phyloP scores from a whole-genome alignment of 2,797 vertebrate genomes.

The Meriones psammophilus region DNA sequence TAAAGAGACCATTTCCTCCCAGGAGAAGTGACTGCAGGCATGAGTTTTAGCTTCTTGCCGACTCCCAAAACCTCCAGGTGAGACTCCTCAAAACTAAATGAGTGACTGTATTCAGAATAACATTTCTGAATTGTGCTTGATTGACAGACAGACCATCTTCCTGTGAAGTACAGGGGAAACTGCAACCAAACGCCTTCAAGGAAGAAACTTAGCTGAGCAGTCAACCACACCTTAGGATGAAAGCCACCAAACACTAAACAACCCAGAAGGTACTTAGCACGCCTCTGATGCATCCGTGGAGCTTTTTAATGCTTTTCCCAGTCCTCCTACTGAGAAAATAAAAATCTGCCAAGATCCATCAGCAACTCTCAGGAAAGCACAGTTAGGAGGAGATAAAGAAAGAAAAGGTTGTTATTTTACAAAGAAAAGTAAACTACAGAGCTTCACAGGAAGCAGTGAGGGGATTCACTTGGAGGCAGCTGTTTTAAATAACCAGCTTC shows the following conservation, averaged over 20 bases:
- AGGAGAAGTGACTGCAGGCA: neutral
- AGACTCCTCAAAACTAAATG: neutral
- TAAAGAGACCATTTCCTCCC: neutral
- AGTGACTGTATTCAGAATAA: neutral
- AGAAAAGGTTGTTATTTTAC: conserved; percentile 24
- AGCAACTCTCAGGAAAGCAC: conserved; percentile 33
- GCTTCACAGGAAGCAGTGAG: conserved; percentile 48
- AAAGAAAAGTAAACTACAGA: neutral
- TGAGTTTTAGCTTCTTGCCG: neutral
- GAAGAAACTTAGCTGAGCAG: conserved; percentile 1
- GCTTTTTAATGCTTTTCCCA: neutral
- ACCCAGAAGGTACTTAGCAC: neutral
- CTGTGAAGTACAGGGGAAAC: neutral
- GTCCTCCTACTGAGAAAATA: conserved; percentile 54
- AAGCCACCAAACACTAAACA: neutral
- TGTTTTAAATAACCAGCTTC: conserved; percentile 56
- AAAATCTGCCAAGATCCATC: conserved; percentile 40
- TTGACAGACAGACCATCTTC: conserved; percentile 38
- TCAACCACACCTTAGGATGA: conserved; percentile 22
- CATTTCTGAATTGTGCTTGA: conserved; percentile 12
- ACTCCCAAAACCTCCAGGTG: neutral
- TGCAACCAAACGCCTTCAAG: conserved; percentile 51
- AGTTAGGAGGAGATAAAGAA: neutral
- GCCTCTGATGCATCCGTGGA: neutral
- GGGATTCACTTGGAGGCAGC: conserved; percentile 6